Conservation (phyloP, 1,140 invertebrate species). For the Cheumatopsyche charites region DNA sequence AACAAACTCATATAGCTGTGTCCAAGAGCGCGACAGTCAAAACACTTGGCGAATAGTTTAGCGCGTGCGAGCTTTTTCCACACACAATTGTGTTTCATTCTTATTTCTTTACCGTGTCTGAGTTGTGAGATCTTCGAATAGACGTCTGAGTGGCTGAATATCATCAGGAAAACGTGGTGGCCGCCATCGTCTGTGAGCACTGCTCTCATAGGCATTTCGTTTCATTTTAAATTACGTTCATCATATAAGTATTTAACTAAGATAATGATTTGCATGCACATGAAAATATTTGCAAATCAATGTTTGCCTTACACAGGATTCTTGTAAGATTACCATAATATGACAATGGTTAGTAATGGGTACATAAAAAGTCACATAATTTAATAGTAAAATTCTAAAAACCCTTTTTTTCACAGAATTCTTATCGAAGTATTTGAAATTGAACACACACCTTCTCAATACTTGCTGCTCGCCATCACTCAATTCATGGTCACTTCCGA, state of each 20-base stretch:
- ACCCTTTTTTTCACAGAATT: too few relatives aligned
- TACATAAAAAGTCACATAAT: too few relatives aligned
- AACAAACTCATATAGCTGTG: constrained; percentile 6
- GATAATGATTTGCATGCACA: constrained; percentile 8
- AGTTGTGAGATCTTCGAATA: constrained; percentile 71
- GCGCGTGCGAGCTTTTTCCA: constrained; percentile 41
- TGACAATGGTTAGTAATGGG: too few relatives aligned
- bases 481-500: constrained; percentile 64
- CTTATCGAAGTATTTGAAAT: too few relatives aligned
- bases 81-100: constrained; percentile 17
- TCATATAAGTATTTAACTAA: background rate
- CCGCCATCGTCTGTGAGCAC: constrained; percentile 71
- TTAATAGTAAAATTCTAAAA: too few relatives aligned
- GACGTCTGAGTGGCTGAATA: constrained; percentile 73
- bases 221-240: background rate
- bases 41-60: constrained; percentile 31
- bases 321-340: too few relatives aligned
- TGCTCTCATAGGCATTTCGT: constrained; percentile 51
- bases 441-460: constrained; percentile 61
- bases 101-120: constrained; percentile 59
- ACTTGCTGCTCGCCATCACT: constrained; percentile 67
- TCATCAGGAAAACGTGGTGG: constrained; percentile 74
- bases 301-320: too few relatives aligned
- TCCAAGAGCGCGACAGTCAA: constrained; percentile 32
- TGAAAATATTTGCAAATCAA: too few relatives aligned